phyloP scores from a whole-genome alignment of 2,113 vertebrate species.

The Lepus europaeus region DNA sequence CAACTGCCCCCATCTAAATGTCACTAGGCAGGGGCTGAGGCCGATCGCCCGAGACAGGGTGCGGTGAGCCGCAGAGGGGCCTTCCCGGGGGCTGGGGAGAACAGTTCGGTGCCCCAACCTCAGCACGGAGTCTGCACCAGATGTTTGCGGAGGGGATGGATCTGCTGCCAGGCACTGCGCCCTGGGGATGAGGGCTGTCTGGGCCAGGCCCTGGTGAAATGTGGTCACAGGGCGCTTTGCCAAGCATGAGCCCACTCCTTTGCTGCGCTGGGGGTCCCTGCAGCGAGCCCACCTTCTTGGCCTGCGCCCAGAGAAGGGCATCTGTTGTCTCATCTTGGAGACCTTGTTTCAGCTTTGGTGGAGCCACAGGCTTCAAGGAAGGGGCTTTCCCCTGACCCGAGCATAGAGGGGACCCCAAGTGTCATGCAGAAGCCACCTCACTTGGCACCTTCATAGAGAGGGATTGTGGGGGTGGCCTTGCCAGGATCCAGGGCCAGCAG shows the following conservation, averaged over 20 bases:
- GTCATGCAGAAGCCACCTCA: neutral
- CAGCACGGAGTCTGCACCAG: neutral
- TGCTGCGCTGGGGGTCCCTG: neutral
- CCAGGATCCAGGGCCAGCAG: neutral
- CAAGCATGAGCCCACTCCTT: neutral
- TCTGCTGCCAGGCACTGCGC: slow-evolving; percentile 30
- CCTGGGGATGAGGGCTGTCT: slow-evolving; percentile 21
- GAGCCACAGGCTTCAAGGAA: neutral
- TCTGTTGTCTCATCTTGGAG: neutral
- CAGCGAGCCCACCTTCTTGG: neutral
- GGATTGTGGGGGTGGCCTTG: neutral
- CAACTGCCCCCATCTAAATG: neutral
- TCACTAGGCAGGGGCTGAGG: neutral
- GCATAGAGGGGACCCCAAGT: neutral
- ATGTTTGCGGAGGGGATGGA: slow-evolving; percentile 17
- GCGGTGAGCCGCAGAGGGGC: neutral
- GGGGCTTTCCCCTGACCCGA: neutral
- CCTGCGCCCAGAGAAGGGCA: neutral
- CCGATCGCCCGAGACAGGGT: neutral
- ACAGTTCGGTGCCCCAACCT: neutral
- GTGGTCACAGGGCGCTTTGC: neutral
- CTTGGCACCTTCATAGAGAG: neutral
- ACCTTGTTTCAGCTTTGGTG: neutral
- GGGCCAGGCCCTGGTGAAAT: neutral
- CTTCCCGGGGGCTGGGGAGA: neutral